phyloP scores from a whole-genome alignment of 1,140 invertebrate species.

The Lasioglossum albipes region DNA sequence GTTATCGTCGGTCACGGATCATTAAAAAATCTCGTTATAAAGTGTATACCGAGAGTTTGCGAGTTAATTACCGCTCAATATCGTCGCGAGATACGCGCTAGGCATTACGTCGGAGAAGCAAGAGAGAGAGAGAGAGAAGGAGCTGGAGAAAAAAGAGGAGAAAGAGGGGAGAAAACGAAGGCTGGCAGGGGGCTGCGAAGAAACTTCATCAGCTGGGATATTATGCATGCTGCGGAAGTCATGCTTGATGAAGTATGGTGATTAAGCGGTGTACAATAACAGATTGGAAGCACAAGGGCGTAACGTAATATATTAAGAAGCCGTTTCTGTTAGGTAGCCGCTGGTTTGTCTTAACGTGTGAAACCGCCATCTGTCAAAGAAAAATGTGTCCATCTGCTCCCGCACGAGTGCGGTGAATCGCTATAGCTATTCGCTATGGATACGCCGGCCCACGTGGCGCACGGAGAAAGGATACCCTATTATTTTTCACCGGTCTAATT shows the following conservation, averaged over 20 bases:
- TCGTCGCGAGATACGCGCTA: slow-evolving; percentile 33
- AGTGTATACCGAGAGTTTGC: slow-evolving; percentile 7
- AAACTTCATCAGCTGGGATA: slow-evolving; percentile 49
- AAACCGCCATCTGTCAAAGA: slow-evolving; percentile 56
- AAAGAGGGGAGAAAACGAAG: neutral
- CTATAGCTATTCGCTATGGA: slow-evolving; percentile 14
- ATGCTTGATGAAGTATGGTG: slow-evolving; percentile 57
- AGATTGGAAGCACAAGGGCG: slow-evolving; percentile 55
- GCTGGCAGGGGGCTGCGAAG: neutral
- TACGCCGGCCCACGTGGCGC: neutral
- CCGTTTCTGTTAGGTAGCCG: slow-evolving; percentile 47
- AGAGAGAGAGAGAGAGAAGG: neutral
- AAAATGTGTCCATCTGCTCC: slow-evolving; percentile 48
- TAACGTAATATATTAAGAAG: slow-evolving; percentile 59
- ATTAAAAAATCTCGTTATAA: slow-evolving; percentile 47
- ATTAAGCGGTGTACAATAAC: slow-evolving; percentile 58
- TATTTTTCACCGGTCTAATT: slow-evolving; percentile 49
- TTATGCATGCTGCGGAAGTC: slow-evolving; percentile 47
- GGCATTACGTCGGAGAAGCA: neutral
- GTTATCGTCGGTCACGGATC: slow-evolving; percentile 27
- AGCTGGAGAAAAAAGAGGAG: neutral
- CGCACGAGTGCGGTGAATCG: neutral
- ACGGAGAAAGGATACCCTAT: slow-evolving; percentile 33
- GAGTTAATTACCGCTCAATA: slow-evolving; percentile 39
- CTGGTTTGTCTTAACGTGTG: slow-evolving; percentile 53